Percentiles rank a stretch among this genome's conserved stretches.
phyloP scores from a whole-genome alignment of 2,888 invertebrate genomes.

The Schrankia costaestrigalis region DNA sequence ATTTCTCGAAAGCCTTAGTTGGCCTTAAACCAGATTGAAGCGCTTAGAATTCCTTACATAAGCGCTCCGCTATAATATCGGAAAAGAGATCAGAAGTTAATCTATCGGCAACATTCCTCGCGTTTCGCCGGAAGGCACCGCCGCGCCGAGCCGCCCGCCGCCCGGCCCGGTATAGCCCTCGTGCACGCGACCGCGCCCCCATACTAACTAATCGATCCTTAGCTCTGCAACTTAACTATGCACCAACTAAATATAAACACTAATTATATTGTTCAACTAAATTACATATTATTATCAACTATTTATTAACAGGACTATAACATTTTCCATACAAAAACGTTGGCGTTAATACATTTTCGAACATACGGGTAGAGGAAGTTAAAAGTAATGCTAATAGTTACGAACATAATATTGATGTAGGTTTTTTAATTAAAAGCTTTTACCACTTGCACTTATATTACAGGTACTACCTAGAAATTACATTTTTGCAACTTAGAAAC shows the following conservation, averaged over 20 bases:
- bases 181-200: constrained; percentile 64
- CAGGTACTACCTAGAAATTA: too few species aligned
- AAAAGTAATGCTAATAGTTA: too few species aligned
- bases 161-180: constrained; percentile 48
- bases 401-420: too few species aligned
- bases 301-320: too few species aligned
- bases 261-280: constrained; percentile 7
- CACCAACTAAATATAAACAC: constrained; percentile 31
- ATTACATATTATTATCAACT: not conserved
- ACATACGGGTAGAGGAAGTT: too few species aligned
- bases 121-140: constrained; percentile 77
- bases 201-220: constrained; percentile 65
- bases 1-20: constrained; percentile 58
- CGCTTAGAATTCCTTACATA: constrained; percentile 77
- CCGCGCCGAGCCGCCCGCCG: constrained; percentile 46
- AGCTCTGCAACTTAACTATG: constrained; percentile 56
- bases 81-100: constrained; percentile 81
- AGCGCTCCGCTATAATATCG: constrained; percentile 76
- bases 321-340: too few species aligned
- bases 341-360: too few species aligned
- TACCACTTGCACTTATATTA: too few species aligned
- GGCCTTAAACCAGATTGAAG: constrained; percentile 73
- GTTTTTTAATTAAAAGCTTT: too few species aligned
- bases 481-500: too few species aligned
- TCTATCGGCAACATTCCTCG: constrained; percentile 80